Percentiles rank a stretch among this genome's conserved stretches.
These are phyloP conservation scores for Campoletis sonorensis DNA, from an alignment of 1,140 invertebrate genomes.

Conservation along the genomic window DNA sequence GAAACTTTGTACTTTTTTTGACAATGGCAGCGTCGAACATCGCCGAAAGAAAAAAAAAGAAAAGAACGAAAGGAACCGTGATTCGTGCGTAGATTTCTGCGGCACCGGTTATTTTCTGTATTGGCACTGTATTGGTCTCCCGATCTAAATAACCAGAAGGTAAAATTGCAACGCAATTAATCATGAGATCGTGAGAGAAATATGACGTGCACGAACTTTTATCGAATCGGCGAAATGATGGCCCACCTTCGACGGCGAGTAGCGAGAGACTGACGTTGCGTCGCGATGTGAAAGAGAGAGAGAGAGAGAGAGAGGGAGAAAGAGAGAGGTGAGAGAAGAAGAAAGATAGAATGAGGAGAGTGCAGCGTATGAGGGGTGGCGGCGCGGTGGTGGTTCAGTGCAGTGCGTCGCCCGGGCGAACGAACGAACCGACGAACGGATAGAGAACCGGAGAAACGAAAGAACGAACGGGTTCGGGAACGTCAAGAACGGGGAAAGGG, in stretches of 20 bases:
- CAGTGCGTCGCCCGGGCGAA: slow-evolving; percentile 54
- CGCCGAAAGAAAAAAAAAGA: too few species aligned
- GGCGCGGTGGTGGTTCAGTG: slow-evolving; percentile 43
- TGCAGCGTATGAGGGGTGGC: slow-evolving; percentile 39
- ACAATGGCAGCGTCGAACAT: too few species aligned
- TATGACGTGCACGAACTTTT: not conserved
- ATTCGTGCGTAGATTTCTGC: too few species aligned
- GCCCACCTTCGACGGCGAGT: slow-evolving; percentile 32
- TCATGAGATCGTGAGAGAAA: not conserved
- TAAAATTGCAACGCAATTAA: not conserved
- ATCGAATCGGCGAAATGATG: not conserved
- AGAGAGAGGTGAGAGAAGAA: not conserved
- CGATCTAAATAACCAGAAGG: not conserved
- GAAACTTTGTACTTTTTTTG: too few species aligned
- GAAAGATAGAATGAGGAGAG: slow-evolving; percentile 6
- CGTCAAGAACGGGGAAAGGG: not conserved
- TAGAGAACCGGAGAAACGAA: slow-evolving; percentile 27
- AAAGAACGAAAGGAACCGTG: too few species aligned
- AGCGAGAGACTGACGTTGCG: slow-evolving; percentile 36
- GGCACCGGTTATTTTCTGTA: not conserved
- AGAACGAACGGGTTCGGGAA: slow-evolving; percentile 40
- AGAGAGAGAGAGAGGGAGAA: not conserved
- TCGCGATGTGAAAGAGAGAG: slow-evolving; percentile 12
- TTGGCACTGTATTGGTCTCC: too few species aligned
- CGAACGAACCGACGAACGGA: slow-evolving; percentile 33